Evolutionary conservation across 2,797 vertebrate species (phyloP).

Genomic region (Arnoldichthys spilopterus): DNA sequence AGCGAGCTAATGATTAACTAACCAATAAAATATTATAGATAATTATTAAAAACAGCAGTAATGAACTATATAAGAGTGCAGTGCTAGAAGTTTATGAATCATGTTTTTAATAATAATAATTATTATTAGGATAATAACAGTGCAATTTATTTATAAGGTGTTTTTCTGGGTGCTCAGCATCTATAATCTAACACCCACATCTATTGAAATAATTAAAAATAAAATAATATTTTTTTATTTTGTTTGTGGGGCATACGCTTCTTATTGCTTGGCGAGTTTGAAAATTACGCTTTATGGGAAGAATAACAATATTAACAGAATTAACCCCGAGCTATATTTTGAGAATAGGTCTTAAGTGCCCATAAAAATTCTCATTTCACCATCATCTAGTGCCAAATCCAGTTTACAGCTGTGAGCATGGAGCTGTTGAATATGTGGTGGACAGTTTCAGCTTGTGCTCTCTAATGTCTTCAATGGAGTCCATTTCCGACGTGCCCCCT

Average conservation of each 20-base stretch:
- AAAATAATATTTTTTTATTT: background rate
- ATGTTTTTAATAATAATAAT: too few species aligned
- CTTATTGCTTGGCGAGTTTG: background rate
- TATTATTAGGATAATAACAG: too few species aligned
- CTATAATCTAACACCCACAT: too few species aligned
- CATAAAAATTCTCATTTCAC: background rate
- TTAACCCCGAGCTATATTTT: constrained; percentile 9
- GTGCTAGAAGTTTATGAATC: too few species aligned
- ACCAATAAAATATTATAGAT: constrained; percentile 85
- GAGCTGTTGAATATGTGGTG: constrained; percentile 5
- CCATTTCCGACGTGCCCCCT: constrained; percentile 33
- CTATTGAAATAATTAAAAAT: too few species aligned
- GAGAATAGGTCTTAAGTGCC: constrained; percentile 1
- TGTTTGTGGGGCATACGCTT: background rate
- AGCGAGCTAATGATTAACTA: constrained; percentile 75
- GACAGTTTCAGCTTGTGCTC: constrained; percentile 22
- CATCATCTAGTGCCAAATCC: background rate
- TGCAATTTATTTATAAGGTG: too few species aligned
- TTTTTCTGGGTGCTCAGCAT: too few species aligned
- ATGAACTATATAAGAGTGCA: background rate
- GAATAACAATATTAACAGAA: constrained; percentile 2
- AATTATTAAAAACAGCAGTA: constrained; percentile 54
- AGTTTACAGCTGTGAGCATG: background rate
- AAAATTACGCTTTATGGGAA: background rate
- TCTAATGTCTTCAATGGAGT: constrained; percentile 31